These are phyloP conservation scores for Zapus hudsonius DNA, from an alignment of 2,113 vertebrate species.

Conservation along the genomic window DNA sequence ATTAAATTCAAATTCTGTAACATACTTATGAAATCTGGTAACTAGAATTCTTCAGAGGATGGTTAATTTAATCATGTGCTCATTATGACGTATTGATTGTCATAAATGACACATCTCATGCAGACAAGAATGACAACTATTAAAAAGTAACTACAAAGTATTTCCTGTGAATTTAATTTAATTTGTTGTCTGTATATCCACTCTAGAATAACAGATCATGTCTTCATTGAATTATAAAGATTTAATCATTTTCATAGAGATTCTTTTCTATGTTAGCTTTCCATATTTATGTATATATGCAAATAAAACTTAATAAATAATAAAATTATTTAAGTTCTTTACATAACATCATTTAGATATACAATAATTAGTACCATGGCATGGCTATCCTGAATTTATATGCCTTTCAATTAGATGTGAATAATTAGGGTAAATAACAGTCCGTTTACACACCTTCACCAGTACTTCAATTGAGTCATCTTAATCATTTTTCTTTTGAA, in stretches of 20 bases:
- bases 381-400: not conserved
- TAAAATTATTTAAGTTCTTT: not conserved
- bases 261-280: not conserved
- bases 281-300: not conserved
- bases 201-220: not conserved
- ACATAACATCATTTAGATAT: no score
- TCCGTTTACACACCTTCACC: not conserved
- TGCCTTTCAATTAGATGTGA: not conserved
- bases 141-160: slow-evolving; percentile 4
- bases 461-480: not conserved
- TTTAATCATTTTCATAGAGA: not conserved
- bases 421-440: not conserved
- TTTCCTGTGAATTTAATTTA: not conserved
- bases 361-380: no score
- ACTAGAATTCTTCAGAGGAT: not conserved
- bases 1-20: not conserved
- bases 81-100: slow-evolving; percentile 40
- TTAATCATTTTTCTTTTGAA: not conserved
- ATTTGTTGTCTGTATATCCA: not conserved
- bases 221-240: not conserved
- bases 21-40: not conserved
- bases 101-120: not conserved
- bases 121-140: not conserved
- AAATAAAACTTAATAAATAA: not conserved
- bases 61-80: slow-evolving; percentile 55